A percentile compares a stretch with the other conserved stretches of the same genome.
Evolutionary conservation across 2,113 vertebrate genomes (phyloP).

Genomic region (Piaya cayana): DNA sequence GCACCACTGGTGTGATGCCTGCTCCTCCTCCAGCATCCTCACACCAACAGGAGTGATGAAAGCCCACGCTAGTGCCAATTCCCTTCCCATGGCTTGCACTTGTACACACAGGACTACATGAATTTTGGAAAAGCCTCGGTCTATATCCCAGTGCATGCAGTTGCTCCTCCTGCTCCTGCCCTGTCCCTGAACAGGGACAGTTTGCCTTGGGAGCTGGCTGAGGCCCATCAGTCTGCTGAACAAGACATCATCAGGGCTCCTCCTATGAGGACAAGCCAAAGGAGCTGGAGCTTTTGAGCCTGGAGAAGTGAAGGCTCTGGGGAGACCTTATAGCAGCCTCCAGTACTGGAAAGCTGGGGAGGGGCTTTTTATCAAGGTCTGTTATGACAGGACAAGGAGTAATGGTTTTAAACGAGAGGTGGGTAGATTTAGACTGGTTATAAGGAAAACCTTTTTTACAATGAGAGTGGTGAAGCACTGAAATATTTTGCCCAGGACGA

Average conservation of each 20-base stretch:
- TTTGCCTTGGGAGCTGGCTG: rapidly evolving
- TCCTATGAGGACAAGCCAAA: too few species aligned
- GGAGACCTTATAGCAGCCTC: too few species aligned
- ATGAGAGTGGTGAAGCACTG: too few species aligned
- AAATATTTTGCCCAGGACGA: too few species aligned
- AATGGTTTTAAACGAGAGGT: too few species aligned
- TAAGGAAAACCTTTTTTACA: too few species aligned
- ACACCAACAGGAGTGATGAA: background rate
- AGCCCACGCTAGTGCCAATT: rapidly evolving
- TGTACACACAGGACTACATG: background rate
- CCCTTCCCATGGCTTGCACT: background rate
- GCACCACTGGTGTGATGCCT: background rate
- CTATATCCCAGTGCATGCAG: rapidly evolving
- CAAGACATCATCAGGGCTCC: background rate
- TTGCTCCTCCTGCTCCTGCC: background rate
- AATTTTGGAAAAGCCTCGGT: background rate
- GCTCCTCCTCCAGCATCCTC: background rate
- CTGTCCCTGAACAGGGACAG: background rate
- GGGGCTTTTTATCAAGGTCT: too few species aligned
- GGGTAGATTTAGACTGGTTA: too few species aligned
- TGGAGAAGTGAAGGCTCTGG: too few species aligned
- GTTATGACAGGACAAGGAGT: too few species aligned
- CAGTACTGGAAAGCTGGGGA: too few species aligned
- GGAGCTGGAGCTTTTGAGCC: too few species aligned
- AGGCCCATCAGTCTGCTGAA: background rate